These are phyloP conservation scores for Myrmecophaga tridactyla DNA, from an alignment of 2,113 vertebrate genomes.

Conservation along the genomic window DNA sequence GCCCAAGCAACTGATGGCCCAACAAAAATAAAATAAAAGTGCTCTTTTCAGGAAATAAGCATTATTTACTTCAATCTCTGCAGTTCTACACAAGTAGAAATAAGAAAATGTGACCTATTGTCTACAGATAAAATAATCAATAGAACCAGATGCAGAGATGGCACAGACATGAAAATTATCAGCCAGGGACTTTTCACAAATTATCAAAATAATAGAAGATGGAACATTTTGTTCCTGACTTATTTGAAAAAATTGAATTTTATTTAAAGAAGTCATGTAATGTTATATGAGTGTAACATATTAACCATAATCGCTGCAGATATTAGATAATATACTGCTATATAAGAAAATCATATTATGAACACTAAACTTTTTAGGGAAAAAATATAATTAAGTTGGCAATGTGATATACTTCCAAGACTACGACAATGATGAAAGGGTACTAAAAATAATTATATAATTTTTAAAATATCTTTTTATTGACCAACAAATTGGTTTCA, in stretches of 20 bases:
- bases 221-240: background rate
- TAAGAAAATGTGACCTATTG: background rate
- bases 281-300: background rate
- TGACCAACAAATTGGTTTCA: background rate
- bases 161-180: background rate
- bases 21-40: background rate
- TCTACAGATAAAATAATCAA: background rate
- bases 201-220: background rate
- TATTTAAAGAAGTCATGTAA: constrained; percentile 1
- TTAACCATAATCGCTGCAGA: background rate
- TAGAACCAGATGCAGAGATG: background rate
- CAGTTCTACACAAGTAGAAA: background rate
- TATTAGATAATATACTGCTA: background rate
- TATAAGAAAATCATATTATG: background rate
- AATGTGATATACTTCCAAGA: background rate
- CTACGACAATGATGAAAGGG: background rate
- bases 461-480: background rate
- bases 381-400: background rate
- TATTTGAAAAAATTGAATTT: background rate
- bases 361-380: background rate
- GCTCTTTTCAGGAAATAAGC: background rate
- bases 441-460: background rate
- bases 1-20: background rate
- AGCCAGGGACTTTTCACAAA: background rate
- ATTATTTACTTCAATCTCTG: background rate